Percentiles rank a stretch among this genome's conserved stretches.
phyloP scores from a whole-genome alignment of 2,113 vertebrate species.

The Poecilia latipinna region DNA sequence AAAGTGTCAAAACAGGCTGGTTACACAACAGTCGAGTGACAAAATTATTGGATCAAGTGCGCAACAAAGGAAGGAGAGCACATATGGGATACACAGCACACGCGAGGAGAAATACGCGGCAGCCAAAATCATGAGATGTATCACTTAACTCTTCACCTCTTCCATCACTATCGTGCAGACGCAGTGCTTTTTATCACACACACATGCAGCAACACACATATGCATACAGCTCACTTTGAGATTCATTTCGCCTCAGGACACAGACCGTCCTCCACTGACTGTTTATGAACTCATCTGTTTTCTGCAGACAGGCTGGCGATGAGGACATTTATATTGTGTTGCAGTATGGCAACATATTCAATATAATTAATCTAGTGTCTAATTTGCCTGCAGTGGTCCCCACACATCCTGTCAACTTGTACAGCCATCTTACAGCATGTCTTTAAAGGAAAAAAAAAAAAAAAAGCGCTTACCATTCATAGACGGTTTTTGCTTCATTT shows the following conservation, averaged over 20 bases:
- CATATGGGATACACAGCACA: conserved; percentile 10
- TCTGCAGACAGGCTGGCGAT: conserved; percentile 52
- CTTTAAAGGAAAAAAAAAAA: background rate
- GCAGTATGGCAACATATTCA: conserved; percentile 37
- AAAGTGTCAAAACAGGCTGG: conserved; percentile 46
- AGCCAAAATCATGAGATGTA: background rate
- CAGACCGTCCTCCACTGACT: conserved; percentile 48
- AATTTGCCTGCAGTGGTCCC: conserved; percentile 54
- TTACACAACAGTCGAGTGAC: conserved; percentile 26
- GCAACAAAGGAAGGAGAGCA: background rate
- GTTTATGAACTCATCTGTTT: conserved; percentile 74
- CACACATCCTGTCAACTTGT: conserved; percentile 48
- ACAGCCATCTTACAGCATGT: conserved; percentile 36
- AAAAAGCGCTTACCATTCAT: conserved; percentile 21
- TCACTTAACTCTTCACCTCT: conserved; percentile 38
- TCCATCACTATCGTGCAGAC: conserved; percentile 8
- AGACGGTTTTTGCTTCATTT: conserved; percentile 36
- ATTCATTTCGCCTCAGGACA: conserved; percentile 50
- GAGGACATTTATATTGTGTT: conserved; percentile 58
- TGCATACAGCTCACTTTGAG: conserved; percentile 15
- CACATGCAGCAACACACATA: conserved; percentile 4
- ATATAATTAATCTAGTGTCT: conserved; percentile 66
- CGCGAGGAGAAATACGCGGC: conserved; percentile 6
- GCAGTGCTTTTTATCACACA: conserved; percentile 1
- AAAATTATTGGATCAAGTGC: conserved; percentile 15